Evolutionary conservation across 1,140 invertebrate species (phyloP).

Genomic region (Sitophilus oryzae): DNA sequence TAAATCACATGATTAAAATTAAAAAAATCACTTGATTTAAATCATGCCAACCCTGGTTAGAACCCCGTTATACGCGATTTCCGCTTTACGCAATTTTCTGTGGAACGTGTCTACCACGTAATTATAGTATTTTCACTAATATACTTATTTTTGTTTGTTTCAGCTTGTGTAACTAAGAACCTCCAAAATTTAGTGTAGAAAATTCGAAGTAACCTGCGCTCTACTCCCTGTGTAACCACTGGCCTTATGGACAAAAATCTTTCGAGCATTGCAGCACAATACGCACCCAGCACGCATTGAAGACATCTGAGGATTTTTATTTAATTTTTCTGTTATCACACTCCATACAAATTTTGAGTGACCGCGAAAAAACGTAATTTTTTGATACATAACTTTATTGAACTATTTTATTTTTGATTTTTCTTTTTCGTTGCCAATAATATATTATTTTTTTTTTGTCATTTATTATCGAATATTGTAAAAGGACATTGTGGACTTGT

Average conservation of each 20-base stretch:
- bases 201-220: conserved; percentile 47
- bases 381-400: conserved; percentile 27
- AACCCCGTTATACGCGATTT: too few species aligned
- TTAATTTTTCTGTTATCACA: conserved; percentile 35
- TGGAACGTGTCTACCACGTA: background rate
- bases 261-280: conserved; percentile 54
- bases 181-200: conserved; percentile 59
- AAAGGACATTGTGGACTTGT: conserved; percentile 33
- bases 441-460: background rate
- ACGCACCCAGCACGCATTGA: conserved; percentile 82
- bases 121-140: background rate
- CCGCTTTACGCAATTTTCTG: background rate
- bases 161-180: conserved; percentile 78
- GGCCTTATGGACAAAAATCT: conserved; percentile 46
- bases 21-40: too few species aligned
- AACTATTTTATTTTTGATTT: conserved; percentile 31
- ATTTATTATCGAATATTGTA: background rate
- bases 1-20: too few species aligned
- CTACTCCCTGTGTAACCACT: conserved; percentile 42
- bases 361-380: conserved; percentile 37
- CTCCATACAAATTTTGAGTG: conserved; percentile 41
- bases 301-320: conserved; percentile 81
- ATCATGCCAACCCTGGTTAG: too few species aligned
- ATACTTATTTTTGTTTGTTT: conserved; percentile 38
- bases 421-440: background rate